Evolutionary conservation across 2,113 vertebrate species (phyloP).

Genomic region (Siphamia tubifer): DNA sequence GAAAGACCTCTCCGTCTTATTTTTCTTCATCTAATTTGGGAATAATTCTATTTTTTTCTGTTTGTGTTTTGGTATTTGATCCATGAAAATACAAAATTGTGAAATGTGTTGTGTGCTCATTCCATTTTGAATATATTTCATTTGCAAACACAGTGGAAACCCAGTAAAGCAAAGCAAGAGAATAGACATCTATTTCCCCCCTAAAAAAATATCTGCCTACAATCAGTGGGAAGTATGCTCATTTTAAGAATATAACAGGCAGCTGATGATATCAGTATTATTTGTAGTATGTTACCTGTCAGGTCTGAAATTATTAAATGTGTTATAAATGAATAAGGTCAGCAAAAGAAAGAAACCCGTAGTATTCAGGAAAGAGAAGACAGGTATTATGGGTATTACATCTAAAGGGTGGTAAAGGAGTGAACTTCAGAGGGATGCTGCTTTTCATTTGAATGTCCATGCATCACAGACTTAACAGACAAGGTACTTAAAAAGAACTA

Average conservation of each 20-base stretch:
- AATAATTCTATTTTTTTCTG: background rate
- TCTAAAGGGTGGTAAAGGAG: background rate
- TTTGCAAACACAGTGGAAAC: background rate
- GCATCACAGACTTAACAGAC: conserved; percentile 1
- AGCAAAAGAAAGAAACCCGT: background rate
- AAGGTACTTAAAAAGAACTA: background rate
- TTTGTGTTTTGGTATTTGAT: conserved; percentile 15
- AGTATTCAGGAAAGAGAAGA: background rate
- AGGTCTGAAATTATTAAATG: background rate
- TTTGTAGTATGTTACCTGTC: no score
- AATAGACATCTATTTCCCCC: no score
- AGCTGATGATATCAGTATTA: no score
- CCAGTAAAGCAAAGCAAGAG: background rate
- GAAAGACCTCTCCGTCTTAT: no score
- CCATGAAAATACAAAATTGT: conserved; percentile 31
- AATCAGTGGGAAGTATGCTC: no score
- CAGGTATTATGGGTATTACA: background rate
- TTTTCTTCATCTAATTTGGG: no score
- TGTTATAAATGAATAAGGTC: background rate
- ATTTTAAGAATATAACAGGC: no score
- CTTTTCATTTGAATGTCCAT: conserved; percentile 3
- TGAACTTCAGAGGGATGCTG: background rate
- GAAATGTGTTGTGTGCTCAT: conserved; percentile 12
- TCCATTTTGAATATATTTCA: conserved; percentile 10
- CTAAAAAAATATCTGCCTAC: background rate